Base-by-base conservation (phyloP, 2,797 vertebrate genomes). In the Sebastes diaconus region DNA sequence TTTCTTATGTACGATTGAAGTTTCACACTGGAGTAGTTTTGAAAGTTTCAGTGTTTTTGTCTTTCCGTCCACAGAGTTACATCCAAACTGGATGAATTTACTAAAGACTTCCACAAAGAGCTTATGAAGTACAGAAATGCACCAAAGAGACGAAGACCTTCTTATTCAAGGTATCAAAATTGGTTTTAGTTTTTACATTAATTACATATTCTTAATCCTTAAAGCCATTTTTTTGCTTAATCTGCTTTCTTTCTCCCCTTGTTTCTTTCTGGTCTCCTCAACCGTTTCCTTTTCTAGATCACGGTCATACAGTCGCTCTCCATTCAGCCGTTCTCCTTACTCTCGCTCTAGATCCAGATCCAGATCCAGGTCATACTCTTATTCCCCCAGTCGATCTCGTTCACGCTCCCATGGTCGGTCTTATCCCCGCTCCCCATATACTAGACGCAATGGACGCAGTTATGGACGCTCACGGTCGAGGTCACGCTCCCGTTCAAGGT, bases 71-170 rank as follows among this genome's bases (percentile, higher is more conserved):
- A 90, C 95, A 99, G 98, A 93, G 97, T 97, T 94, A 97, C 98
- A 91, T 99, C 98, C 80, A 99, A 99, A 95, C 96, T 99, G 90
- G 99, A 99, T 95, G 98, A 99, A 94, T 99, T 99, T 93, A 98
- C 99, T 90, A 98, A 99, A 95, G 97, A 99, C 96, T 99, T 99
- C 96, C 98, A 98, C 94, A 99, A 99, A 96, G 98, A 99, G 93
- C 96, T 99, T 83, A 97, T 99, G 96, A 98, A 99, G 95, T 99
- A 97, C 94, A 97, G 98, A 96, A 98, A 98, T 94, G 97, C 98
- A 91, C 98, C 98, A 93, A 99, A 99, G 95, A 97, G 99, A 92
- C 95, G 97, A 90, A 96, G 97, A 86, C 96, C 96, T 36, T 99
- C 98, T 78, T 99, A 98, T 93, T 99, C 98, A 87, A 99, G 99